Conservation (phyloP, 2,888 invertebrate species). For the Carpatolechia fugitivella region DNA sequence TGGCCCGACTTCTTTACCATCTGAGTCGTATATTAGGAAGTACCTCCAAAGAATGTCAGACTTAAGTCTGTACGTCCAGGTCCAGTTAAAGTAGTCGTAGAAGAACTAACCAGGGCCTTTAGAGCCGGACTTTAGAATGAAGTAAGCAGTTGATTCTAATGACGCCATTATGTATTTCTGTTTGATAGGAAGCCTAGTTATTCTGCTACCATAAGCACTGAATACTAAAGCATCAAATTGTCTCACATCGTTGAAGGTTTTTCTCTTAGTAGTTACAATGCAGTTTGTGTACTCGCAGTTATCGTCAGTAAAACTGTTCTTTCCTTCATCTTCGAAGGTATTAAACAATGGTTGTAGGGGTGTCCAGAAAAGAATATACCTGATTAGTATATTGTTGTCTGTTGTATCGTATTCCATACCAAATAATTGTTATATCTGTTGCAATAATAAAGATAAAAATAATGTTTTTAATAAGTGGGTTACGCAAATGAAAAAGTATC, state of each 20-base stretch:
- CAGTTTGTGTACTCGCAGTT: slow-evolving; percentile 40
- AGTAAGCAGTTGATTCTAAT: slow-evolving; percentile 54
- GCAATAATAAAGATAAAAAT: no score
- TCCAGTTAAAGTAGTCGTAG: slow-evolving; percentile 64
- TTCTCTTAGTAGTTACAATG: slow-evolving; percentile 34
- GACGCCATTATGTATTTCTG: slow-evolving; percentile 58
- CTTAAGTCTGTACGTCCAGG: slow-evolving; percentile 64
- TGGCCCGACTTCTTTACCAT: slow-evolving; percentile 48
- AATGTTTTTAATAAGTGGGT: no score
- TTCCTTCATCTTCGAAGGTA: slow-evolving; percentile 22
- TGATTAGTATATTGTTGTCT: not conserved
- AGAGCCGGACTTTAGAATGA: slow-evolving; percentile 41
- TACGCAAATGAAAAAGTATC: no score
- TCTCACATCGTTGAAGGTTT: slow-evolving; percentile 25
- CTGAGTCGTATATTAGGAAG: slow-evolving; percentile 40
- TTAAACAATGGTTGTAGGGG: not conserved
- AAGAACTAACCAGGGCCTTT: not conserved
- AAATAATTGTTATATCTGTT: no score
- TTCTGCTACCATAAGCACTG: slow-evolving; percentile 18
- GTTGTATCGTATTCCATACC: no score
- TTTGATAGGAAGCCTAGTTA: slow-evolving; percentile 32
- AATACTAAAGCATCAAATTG: slow-evolving; percentile 39
- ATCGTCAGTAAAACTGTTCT: slow-evolving; percentile 31
- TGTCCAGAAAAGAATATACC: not conserved
- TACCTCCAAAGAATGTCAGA: slow-evolving; percentile 59